Evolutionary conservation across 2,797 vertebrate genomes (phyloP), one percentile per base, ranked within the genome.

Genomic region (Gymnoscopelus microlampas): DNA sequence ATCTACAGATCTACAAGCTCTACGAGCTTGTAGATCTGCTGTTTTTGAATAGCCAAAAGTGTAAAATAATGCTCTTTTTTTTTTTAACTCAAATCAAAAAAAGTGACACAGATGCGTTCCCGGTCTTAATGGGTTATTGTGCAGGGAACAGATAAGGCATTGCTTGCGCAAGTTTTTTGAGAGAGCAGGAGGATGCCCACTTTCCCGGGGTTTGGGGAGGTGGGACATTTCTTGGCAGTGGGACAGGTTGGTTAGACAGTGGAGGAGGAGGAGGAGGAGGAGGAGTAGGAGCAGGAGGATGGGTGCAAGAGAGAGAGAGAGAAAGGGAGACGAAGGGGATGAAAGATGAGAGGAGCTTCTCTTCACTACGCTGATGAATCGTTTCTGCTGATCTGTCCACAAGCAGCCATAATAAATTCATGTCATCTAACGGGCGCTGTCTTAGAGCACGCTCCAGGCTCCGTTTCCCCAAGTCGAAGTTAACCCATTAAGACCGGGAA

Each of bases 91-190:
- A n/a, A n/a, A n/a, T n/a, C n/a, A n/a, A n/a, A n/a, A n/a, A n/a
- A n/a, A n/a, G n/a, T n/a, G n/a, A n/a, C n/a, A n/a, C n/a, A n/a
- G n/a, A n/a, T n/a, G n/a, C n/a, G n/a, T n/a, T n/a, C n/a, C n/a
- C n/a, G n/a, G n/a, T n/a, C n/a, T n/a, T n/a, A n/a, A n/a, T n/a
- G n/a, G n/a, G n/a, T n/a, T n/a, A n/a, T n/a, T n/a, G n/a, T 97
- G 96, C 93, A 93, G 84, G 85, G 90, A 94, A 93, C 92, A 96
- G 96, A 97, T 96, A 98, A 96, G 94, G 88, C 87, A 77, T 85
- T 91, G 93, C 92, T n/a, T n/a, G n/a, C n/a, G 93, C 93, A 97
- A 97, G 95, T 98, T 95, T 95, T 95, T 95, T n/a, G n/a, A n/a
- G 94, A 92, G 92, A 89, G 92, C 89, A 93, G 95, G 94, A 95